Percentiles rank a stretch among this genome's conserved stretches.
phyloP scores from a whole-genome alignment of 2,888 invertebrate genomes.

The Lasioglossum oenotherae region DNA sequence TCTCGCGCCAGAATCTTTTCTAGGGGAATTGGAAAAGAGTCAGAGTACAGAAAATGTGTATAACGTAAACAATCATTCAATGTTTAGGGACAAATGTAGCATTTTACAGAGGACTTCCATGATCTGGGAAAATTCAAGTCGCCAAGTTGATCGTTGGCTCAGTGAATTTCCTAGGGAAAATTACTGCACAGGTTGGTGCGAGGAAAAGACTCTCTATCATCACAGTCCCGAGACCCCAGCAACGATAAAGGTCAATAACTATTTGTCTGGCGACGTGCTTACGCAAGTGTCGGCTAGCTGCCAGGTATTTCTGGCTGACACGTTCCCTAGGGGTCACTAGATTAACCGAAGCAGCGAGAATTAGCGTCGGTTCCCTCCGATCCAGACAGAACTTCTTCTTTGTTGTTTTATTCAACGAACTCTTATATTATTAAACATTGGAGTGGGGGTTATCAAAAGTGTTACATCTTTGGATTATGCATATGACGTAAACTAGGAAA shows the following conservation, averaged over 20 bases:
- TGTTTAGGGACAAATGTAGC: no score
- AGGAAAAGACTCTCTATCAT: constrained; percentile 17
- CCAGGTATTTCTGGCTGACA: constrained; percentile 64
- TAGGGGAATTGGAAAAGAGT: neutral
- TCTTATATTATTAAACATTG: neutral
- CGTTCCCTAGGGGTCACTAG: constrained; percentile 44
- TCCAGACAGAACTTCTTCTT: neutral
- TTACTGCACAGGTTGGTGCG: neutral
- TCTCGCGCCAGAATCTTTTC: neutral
- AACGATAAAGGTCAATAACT: constrained; percentile 78
- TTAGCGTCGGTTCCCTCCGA: constrained; percentile 10
- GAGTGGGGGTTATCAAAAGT: neutral
- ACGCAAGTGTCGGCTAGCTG: constrained; percentile 62
- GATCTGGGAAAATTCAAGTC: neutral
- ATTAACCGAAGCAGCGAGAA: constrained; percentile 35
- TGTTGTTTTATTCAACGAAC: neutral
- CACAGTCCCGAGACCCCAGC: constrained; percentile 62
- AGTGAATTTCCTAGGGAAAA: neutral
- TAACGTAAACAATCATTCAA: neutral
- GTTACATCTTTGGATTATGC: neutral
- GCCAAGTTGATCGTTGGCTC: neutral
- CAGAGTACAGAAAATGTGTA: neutral
- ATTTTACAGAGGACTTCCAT: neutral
- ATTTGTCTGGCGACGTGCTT: constrained; percentile 69
- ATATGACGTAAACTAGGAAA: neutral